These are phyloP conservation scores for Leguminivora glycinivorella DNA, from an alignment of 1,140 invertebrate species.

Conservation along the genomic window DNA sequence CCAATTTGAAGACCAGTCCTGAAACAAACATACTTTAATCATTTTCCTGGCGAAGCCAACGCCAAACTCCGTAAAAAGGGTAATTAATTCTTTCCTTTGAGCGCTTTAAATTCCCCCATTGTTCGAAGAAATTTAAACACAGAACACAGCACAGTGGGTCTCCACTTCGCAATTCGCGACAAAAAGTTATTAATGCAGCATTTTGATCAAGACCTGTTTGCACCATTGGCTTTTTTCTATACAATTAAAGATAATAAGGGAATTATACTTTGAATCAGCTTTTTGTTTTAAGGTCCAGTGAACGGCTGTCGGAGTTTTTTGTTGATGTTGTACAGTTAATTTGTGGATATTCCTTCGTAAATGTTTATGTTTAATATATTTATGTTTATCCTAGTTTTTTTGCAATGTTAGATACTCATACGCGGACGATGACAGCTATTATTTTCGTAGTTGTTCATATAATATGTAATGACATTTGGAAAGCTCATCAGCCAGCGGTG, in stretches of 20 bases:
- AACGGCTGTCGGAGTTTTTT: background rate
- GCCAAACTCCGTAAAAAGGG: conserved; percentile 14
- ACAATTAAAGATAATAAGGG: conserved; percentile 28
- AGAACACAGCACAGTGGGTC: conserved; percentile 36
- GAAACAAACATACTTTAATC: background rate
- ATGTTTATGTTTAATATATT: no score
- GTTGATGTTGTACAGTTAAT: conserved; percentile 3
- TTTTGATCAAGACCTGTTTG: conserved; percentile 37
- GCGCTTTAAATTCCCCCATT: conserved; percentile 11
- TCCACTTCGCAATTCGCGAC: conserved; percentile 40
- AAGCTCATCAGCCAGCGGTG: conserved; percentile 38
- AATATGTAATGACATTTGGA: conserved; percentile 35
- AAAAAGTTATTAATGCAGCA: conserved; percentile 46
- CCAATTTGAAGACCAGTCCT: background rate
- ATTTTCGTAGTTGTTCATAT: no score
- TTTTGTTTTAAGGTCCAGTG: conserved; percentile 12
- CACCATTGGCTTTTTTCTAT: conserved; percentile 23
- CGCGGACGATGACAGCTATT: no score
- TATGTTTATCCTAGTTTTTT: no score
- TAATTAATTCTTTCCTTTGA: conserved; percentile 27
- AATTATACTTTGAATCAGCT: conserved; percentile 23
- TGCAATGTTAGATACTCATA: no score
- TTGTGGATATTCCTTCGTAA: background rate
- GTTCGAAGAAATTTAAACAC: conserved; percentile 32
- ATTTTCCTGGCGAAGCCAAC: background rate